Conservation (phyloP, 1,140 invertebrate species). For the Halictus rubicundus region DNA sequence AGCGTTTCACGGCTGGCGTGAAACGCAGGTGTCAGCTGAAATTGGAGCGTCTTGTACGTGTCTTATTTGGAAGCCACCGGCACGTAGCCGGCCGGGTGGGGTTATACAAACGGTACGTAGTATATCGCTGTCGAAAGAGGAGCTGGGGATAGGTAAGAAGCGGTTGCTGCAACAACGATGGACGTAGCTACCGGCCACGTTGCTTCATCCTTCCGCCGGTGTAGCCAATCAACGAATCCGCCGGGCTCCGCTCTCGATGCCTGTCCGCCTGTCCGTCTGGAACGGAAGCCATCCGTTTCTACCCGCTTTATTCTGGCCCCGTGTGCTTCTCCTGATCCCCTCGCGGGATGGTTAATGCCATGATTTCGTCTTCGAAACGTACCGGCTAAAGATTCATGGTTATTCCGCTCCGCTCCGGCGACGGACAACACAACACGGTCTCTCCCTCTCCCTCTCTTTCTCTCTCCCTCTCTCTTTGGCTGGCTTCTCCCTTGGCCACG, state of each 20-base stretch:
- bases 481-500: too few relatives aligned
- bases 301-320: slow-evolving; percentile 42
- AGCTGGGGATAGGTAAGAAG: slow-evolving; percentile 29
- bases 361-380: slow-evolving; percentile 40
- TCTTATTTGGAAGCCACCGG: slow-evolving; percentile 72
- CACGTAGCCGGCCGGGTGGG: slow-evolving; percentile 44
- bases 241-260: slow-evolving; percentile 53
- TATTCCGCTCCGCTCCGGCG: not conserved
- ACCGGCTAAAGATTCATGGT: slow-evolving; percentile 43
- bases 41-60: slow-evolving; percentile 78
- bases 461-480: too few relatives aligned
- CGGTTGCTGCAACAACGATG: slow-evolving; percentile 48
- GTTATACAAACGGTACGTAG: slow-evolving; percentile 72
- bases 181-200: slow-evolving; percentile 44
- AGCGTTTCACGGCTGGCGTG: slow-evolving; percentile 59
- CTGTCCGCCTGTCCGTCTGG: slow-evolving; percentile 60
- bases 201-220: slow-evolving; percentile 54
- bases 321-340: slow-evolving; percentile 32
- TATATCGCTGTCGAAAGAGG: slow-evolving; percentile 64
- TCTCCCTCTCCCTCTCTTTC: too few relatives aligned
- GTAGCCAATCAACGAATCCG: slow-evolving; percentile 65
- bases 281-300: slow-evolving; percentile 64
- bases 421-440: too few relatives aligned
- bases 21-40: slow-evolving; percentile 77
- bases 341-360: slow-evolving; percentile 42